Percentiles rank a stretch among this genome's conserved stretches.
These are phyloP conservation scores for Resseliella maxima DNA, from an alignment of 2,888 invertebrate genomes.

Conservation along the genomic window DNA sequence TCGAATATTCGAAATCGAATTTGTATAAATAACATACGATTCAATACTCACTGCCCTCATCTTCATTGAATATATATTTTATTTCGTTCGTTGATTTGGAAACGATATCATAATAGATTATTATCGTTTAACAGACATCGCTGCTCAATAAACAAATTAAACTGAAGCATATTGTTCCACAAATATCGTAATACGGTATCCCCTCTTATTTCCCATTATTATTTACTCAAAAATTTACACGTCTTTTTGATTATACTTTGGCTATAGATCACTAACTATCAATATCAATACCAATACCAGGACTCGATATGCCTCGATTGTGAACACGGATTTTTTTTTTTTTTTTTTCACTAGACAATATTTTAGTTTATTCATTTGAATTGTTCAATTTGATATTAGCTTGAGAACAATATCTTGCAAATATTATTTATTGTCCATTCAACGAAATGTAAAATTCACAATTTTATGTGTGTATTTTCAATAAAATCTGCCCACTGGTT, in stretches of 20 bases:
- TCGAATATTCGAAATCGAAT: slow-evolving; percentile 49
- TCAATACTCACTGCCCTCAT: background rate
- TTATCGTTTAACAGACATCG: slow-evolving; percentile 23
- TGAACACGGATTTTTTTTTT: too few relatives aligned
- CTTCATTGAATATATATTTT: background rate
- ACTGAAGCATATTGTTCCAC: slow-evolving; percentile 29
- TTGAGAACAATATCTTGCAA: too few relatives aligned
- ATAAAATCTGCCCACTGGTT: too few relatives aligned
- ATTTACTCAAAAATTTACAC: slow-evolving; percentile 11
- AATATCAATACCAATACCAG: background rate
- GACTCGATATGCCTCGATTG: background rate
- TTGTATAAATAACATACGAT: slow-evolving; percentile 23
- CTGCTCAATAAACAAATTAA: slow-evolving; percentile 53
- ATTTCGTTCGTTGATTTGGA: slow-evolving; percentile 4
- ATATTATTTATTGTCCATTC: too few relatives aligned
- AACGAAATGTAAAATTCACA: too few relatives aligned
- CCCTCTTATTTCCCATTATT: background rate
- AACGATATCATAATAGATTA: slow-evolving; percentile 49
- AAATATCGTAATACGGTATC: background rate
- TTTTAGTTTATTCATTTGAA: too few relatives aligned
- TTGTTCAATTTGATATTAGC: too few relatives aligned
- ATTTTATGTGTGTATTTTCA: too few relatives aligned
- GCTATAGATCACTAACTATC: background rate
- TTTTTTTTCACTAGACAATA: too few relatives aligned
- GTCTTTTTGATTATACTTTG: slow-evolving; percentile 10